These are phyloP conservation scores for Glyptemys insculpta DNA, from an alignment of 2,797 vertebrate genomes.

Conservation along the genomic window DNA sequence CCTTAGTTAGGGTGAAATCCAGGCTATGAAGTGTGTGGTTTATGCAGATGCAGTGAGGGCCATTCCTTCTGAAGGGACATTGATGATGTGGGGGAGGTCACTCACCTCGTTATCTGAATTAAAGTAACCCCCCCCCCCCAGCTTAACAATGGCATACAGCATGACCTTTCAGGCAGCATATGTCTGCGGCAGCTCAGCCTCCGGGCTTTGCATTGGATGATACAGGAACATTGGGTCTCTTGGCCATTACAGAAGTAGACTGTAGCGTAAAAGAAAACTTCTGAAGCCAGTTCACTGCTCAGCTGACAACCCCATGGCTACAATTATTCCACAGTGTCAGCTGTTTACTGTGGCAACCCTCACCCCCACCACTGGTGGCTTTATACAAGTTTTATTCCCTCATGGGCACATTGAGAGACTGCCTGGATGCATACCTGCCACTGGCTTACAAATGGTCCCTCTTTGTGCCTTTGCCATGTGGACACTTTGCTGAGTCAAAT, in stretches of 20 bases:
- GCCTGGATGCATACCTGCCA: neutral
- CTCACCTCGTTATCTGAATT: neutral
- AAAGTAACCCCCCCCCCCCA: neutral
- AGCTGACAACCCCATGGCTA: neutral
- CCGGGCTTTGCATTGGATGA: neutral
- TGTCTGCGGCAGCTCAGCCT: no score
- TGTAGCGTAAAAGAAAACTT: neutral
- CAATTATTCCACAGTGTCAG: no score
- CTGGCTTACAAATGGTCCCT: neutral
- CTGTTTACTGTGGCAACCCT: neutral
- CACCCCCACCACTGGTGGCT: neutral
- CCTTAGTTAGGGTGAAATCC: neutral
- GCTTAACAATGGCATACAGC: neutral
- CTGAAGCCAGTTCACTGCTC: neutral
- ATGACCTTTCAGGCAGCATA: neutral
- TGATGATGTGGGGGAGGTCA: accelerated
- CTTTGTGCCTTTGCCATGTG: accelerated
- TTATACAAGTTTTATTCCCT: neutral
- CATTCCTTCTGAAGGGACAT: accelerated
- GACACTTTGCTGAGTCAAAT: neutral
- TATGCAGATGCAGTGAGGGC: accelerated
- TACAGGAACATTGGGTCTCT: neutral
- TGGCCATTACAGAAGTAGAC: neutral
- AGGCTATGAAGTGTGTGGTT: accelerated
- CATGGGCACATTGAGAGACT: neutral